Conservation (phyloP, 1,140 invertebrate genomes). For the Cydia amplana region DNA sequence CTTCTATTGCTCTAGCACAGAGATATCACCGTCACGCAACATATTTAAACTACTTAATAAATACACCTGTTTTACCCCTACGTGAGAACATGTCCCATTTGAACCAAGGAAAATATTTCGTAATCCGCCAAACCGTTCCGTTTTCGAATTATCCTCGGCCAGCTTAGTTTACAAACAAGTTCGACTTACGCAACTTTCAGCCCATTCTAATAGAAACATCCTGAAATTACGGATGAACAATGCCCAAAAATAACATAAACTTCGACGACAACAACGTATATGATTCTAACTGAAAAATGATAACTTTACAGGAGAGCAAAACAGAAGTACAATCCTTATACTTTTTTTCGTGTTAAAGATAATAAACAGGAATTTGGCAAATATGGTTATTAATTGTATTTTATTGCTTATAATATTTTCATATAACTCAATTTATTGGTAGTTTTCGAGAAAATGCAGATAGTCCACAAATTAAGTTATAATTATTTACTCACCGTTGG, state of each 20-base stretch:
- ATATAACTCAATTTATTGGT: too few species aligned
- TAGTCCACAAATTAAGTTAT: too few species aligned
- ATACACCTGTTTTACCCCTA: not conserved
- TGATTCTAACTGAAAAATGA: too few species aligned
- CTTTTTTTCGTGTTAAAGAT: too few species aligned
- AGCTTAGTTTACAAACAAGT: constrained; percentile 23
- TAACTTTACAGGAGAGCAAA: too few species aligned
- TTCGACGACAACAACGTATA: too few species aligned
- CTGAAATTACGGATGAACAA: constrained; percentile 6
- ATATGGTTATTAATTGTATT: too few species aligned
- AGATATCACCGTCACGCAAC: not conserved
- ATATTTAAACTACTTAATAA: not conserved
- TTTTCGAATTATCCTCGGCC: not conserved
- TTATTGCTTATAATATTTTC: too few species aligned
- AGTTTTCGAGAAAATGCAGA: too few species aligned
- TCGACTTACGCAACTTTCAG: constrained; percentile 19
- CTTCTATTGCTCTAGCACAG: not conserved
- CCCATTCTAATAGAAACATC: constrained; percentile 2
- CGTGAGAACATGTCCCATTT: constrained; percentile 1
- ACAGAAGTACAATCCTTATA: too few species aligned
- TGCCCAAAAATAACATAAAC: not conserved
- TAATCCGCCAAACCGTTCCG: constrained; percentile 1
- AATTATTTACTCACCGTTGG: too few species aligned
- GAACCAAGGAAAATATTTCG: constrained; percentile 26
- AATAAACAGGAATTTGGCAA: too few species aligned